Evolutionary conservation across 2,113 vertebrate species (phyloP), one percentile per base, ranked within the genome.

Genomic region (Carassius carassius): DNA sequence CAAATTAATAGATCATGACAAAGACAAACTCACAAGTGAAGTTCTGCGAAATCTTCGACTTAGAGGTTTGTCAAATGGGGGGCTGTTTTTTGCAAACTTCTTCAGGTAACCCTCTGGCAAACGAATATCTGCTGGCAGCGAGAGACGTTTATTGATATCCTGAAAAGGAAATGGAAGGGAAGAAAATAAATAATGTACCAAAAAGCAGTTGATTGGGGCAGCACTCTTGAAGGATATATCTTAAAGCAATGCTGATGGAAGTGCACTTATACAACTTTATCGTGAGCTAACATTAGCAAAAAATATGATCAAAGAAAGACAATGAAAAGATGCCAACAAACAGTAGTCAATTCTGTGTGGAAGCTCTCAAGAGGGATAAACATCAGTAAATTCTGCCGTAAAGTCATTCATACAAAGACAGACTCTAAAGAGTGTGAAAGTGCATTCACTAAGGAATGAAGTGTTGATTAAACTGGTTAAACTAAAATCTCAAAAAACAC

Each of bases 61-160:
- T 91, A 96, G 92, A 81, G 95, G 95, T 87, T 94, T 95, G 91
- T 95, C 95, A 74, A 96, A 96, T 9, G 95, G 94, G 4, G 94
- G 95, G 85, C 95, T 94, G 92, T 95, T 95, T 92, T 94, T 94
- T 84, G 94, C 94, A 87, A 95, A 95, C 89, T 95, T 96, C 91
- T 95, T 94, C 89, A 96, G 89, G 91, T 96, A 96, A 79, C 94
- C 94, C 89, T 96, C 95, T 0, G 95, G 95, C 88, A 96, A 91
- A 88, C 94, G 92, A 89, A 96, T 95, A 76, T 96, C 95, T 82
- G 93, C 94, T 21, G 95, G 95, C 79, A 96, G 93, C 85, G 95
- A 96, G 87, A 96, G 86, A 35, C 95, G 95, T 76, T 96, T 96
- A 92, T 96, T 95, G 86, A 96, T 94, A 90, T 96, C 95, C 95